Base-by-base conservation (phyloP, 1,140 invertebrate genomes). In the Antheraea mylitta region DNA sequence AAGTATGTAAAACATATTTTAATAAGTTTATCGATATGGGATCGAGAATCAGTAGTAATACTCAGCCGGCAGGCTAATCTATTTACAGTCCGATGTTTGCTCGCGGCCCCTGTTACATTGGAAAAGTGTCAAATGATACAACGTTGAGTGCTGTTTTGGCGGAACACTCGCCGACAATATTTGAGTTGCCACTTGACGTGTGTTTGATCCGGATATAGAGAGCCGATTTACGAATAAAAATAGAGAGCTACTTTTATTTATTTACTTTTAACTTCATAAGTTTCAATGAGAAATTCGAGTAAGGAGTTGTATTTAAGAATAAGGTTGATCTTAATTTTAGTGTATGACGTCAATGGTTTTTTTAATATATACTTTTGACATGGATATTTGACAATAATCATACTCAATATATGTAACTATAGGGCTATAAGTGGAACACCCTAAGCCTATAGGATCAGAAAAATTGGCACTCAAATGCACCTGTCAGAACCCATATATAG, bases 121-220 rank as follows among this genome's bases (percentile, higher is more conserved):
- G 65, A 77, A 80, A 77, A 80, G 78, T 80, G 80, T 76, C 75
- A 78, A 68, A 62, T 70, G 74, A 75, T 74, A 71, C 71, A 30
- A 58, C 66, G 45, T 13, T 53, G 45, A 53, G 45, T 53, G 71
- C 69, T 75, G 73, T 76, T 80, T 77, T 76, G 74, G 76, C 72
- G 73, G 71, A 72, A 78, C 71, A 73, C 71, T 74, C 74, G 66
- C 37, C 7, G 73, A 64, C 74, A 87, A 87, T 85, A 83, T 87
- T 87, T 85, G 80, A 72, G 63, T 61, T 80, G 78, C 77, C 85
- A 87, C 83, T 86, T 83, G 77, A 71, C 78, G 63, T 65, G 61
- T 72, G 67, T 80, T 74, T 70, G 77, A 66, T 72, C 59, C 72
- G 22, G 61, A n/a, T 16, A 53, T 38, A 63, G 36, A 59, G 68